phyloP scores from a whole-genome alignment of 2,113 vertebrate genomes.

The Zingel zingel region DNA sequence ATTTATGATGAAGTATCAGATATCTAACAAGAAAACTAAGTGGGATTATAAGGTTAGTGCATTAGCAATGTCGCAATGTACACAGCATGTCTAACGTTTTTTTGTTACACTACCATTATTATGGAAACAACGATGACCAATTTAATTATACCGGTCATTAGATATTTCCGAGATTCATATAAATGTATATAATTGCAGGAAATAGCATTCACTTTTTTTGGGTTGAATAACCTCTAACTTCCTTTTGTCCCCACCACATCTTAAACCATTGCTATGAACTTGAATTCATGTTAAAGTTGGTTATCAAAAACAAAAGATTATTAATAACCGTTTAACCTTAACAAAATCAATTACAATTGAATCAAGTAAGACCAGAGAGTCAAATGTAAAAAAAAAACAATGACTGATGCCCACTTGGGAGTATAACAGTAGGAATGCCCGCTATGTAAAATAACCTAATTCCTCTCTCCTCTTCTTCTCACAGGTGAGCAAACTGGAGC shows the following conservation, averaged over 20 bases:
- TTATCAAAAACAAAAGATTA: neutral
- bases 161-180: neutral
- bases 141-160: neutral
- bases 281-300: neutral
- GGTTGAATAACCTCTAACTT: neutral
- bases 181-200: neutral
- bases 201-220: neutral
- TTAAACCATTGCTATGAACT: neutral
- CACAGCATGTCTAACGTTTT: neutral
- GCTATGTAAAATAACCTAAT: neutral
- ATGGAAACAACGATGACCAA: neutral
- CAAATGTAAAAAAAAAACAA: neutral
- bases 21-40: neutral
- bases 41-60: too few species aligned
- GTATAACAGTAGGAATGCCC: neutral
- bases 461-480: neutral
- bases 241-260: neutral
- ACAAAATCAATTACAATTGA: too few species aligned
- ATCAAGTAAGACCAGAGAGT: neutral
- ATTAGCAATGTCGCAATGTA: neutral
- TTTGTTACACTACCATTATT: neutral
- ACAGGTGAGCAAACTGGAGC: conserved; percentile 95
- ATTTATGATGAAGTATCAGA: neutral
- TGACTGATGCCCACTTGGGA: neutral
- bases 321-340: neutral